Evolutionary conservation across 2,797 vertebrate species (phyloP).

Genomic region (Numenius phaeopus): DNA sequence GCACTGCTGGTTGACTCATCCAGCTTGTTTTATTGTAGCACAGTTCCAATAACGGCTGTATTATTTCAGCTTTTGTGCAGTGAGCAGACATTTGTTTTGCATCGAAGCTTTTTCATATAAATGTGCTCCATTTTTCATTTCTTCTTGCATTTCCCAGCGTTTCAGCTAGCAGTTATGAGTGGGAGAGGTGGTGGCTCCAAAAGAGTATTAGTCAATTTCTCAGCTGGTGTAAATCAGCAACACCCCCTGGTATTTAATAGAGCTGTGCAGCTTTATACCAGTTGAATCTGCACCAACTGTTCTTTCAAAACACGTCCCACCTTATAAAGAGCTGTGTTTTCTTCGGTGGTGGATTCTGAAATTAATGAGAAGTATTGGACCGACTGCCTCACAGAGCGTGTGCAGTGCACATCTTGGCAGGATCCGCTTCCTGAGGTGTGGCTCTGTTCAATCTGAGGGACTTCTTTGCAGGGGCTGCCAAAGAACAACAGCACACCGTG

Average conservation of each 20-base stretch:
- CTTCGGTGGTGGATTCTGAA: not conserved
- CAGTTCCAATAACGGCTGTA: conserved; percentile 71
- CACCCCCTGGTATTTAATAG: conserved; percentile 39
- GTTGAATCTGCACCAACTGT: conserved; percentile 54
- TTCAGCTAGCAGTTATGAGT: conserved; percentile 22
- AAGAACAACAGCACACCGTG: not conserved
- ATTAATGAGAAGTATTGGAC: not conserved
- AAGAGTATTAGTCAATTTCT: conserved; percentile 27
- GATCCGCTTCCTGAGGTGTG: not conserved
- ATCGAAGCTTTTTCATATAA: conserved; percentile 63
- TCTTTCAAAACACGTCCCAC: conserved; percentile 43
- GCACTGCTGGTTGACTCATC: conserved; percentile 71
- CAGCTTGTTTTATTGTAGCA: conserved; percentile 69
- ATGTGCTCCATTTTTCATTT: conserved; percentile 48
- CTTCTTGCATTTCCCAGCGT: conserved; percentile 26
- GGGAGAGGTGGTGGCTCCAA: conserved; percentile 7
- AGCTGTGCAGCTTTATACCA: conserved; percentile 35
- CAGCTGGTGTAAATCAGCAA: conserved; percentile 69
- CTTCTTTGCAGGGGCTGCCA: not conserved
- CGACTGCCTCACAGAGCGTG: not conserved
- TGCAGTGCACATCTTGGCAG: not conserved
- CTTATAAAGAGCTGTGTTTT: conserved; percentile 50
- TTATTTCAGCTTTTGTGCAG: conserved; percentile 71
- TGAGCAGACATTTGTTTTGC: conserved; percentile 67
- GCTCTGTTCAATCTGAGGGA: not conserved